Conservation (phyloP, 2,888 invertebrate genomes). For the Diabrotica balteata region DNA sequence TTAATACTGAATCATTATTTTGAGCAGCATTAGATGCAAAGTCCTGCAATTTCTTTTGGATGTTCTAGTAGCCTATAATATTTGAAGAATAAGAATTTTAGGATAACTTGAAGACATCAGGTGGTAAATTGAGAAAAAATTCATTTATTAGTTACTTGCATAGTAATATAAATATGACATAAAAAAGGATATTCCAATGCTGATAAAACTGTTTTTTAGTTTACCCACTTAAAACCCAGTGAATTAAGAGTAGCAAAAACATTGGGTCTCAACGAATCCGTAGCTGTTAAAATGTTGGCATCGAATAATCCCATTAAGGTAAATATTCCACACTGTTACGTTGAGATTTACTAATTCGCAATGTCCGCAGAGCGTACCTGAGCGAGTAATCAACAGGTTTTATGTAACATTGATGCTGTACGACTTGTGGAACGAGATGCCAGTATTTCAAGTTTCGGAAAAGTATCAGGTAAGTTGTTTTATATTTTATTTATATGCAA, state of each 20-base stretch:
- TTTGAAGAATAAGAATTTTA: too few relatives aligned
- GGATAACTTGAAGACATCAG: too few relatives aligned
- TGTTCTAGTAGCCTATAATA: too few relatives aligned
- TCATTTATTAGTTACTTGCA: too few relatives aligned
- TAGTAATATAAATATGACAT: too few relatives aligned
- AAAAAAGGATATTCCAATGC: not conserved
- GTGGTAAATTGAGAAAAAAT: too few relatives aligned
- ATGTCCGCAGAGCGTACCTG: conserved; percentile 65
- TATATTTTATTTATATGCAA: not conserved
- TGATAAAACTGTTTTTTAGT: conserved; percentile 59
- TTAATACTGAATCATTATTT: too few relatives aligned
- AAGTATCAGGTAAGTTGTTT: conserved; percentile 64
- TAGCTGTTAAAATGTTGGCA: conserved; percentile 69
- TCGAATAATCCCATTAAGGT: conserved; percentile 72
- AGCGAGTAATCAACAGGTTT: conserved; percentile 75
- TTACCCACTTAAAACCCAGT: conserved; percentile 67
- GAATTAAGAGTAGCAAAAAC: conserved; percentile 75
- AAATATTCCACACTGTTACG: conserved; percentile 10
- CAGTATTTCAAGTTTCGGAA: conserved; percentile 72
- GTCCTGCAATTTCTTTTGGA: too few relatives aligned
- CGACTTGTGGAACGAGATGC: conserved; percentile 75
- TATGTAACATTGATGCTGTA: conserved; percentile 86
- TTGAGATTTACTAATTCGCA: not conserved
- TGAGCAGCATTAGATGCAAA: too few relatives aligned
- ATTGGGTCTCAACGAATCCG: conserved; percentile 80